Evolutionary conservation across 2,888 invertebrate species (phyloP).

Genomic region (Ecdyonurus torrentis): DNA sequence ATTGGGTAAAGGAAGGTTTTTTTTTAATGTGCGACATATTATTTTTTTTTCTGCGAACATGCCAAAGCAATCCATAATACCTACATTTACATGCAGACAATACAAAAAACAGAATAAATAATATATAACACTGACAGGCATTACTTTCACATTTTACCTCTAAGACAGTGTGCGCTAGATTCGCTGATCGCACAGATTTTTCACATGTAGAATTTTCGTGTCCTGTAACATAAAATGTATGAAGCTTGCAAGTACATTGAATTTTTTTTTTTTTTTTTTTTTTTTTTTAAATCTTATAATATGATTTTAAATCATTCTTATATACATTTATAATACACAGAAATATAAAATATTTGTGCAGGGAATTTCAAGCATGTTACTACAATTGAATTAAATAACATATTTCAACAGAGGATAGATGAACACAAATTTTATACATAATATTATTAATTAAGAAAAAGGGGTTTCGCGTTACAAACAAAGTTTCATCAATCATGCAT

Average conservation of each 20-base stretch:
- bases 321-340: too few species aligned
- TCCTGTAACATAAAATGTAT: constrained; percentile 17
- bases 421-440: too few species aligned
- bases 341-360: too few species aligned
- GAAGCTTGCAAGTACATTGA: constrained; percentile 12
- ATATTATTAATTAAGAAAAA: too few species aligned
- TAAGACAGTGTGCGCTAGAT: background rate
- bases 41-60: background rate
- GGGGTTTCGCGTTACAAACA: too few species aligned
- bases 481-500: too few species aligned
- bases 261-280: background rate
- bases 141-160: background rate
- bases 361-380: too few species aligned
- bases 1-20: background rate
- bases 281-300: too few species aligned
- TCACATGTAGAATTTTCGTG: constrained; percentile 21
- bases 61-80: background rate
- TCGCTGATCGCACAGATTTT: background rate
- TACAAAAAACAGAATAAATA: background rate
- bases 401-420: too few species aligned
- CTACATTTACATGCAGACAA: background rate
- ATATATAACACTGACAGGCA: too few species aligned
- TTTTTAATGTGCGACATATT: background rate
- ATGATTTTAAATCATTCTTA: too few species aligned
- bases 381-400: too few species aligned